These are phyloP conservation scores for Scleropages formosus DNA, from an alignment of 2,797 vertebrate species.

Conservation along the genomic window DNA sequence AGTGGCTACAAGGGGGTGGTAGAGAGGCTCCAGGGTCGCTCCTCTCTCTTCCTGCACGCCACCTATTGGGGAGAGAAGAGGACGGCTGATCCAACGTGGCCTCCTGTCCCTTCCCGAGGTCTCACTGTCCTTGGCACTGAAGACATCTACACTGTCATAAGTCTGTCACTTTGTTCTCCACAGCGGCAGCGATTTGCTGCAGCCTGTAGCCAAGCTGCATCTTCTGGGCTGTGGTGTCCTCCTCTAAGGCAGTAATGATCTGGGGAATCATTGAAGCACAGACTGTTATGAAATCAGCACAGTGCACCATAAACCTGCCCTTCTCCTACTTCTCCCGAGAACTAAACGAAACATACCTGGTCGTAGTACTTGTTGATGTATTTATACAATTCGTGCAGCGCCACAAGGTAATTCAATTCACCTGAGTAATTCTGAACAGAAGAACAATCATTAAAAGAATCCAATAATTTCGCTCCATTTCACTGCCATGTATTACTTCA, in stretches of 20 bases:
- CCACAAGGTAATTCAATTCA: constrained; percentile 91
- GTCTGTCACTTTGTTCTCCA: constrained; percentile 98
- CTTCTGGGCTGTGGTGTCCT: constrained; percentile 92
- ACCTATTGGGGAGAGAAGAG: constrained; percentile 30
- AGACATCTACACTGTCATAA: constrained; percentile 70
- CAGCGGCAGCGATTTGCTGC: constrained; percentile 93
- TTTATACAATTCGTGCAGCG: constrained; percentile 94
- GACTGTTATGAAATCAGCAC: not conserved
- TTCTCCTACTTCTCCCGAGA: not conserved
- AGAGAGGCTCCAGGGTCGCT: not conserved
- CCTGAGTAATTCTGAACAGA: constrained; percentile 83
- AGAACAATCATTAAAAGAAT: constrained; percentile 36
- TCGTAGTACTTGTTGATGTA: constrained; percentile 99
- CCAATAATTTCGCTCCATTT: too few species aligned
- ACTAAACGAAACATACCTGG: constrained; percentile 72
- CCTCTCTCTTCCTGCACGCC: not conserved
- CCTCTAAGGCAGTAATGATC: constrained; percentile 95
- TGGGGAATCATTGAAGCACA: constrained; percentile 48
- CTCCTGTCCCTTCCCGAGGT: not conserved
- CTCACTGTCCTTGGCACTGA: constrained; percentile 12
- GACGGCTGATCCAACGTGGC: constrained; percentile 26
- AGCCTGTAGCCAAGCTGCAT: constrained; percentile 97
- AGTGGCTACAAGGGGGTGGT: not conserved
- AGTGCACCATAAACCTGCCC: not conserved
- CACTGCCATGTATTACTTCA: not conserved